Percentiles rank a stretch among this genome's conserved stretches.
Conservation (phyloP, 2,113 vertebrate species). For the Uria lomvia region DNA sequence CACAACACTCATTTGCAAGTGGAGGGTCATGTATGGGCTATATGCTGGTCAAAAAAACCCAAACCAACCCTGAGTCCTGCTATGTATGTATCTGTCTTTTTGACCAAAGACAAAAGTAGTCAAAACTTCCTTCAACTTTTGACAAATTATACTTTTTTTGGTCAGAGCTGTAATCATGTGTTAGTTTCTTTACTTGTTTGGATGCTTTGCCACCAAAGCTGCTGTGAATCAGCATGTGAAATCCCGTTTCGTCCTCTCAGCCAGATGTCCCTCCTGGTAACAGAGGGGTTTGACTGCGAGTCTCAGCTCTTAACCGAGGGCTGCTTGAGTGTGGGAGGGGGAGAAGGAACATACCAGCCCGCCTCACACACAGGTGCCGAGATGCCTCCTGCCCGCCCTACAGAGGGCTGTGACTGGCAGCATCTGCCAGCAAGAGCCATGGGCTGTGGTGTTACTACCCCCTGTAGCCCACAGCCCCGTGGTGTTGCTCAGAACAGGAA, state of each 20-base stretch:
- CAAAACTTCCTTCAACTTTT: neutral
- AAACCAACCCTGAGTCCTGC: neutral
- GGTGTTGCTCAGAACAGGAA: neutral
- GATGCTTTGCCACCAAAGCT: neutral
- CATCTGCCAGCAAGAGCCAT: neutral
- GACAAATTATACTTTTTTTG: neutral
- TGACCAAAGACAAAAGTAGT: neutral
- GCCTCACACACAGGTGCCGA: neutral
- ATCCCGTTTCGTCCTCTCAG: neutral
- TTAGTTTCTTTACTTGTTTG: neutral
- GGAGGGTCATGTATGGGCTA: neutral
- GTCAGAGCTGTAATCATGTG: neutral
- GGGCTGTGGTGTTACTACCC: neutral
- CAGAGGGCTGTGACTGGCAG: neutral
- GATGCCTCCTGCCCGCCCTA: neutral
- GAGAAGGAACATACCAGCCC: neutral
- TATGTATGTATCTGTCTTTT: neutral
- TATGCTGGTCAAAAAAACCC: neutral
- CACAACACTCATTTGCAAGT: neutral
- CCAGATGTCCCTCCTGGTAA: neutral
- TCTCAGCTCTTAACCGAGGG: neutral
- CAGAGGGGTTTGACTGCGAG: accelerated
- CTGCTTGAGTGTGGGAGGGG: neutral
- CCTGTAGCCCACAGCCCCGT: accelerated
- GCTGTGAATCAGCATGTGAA: neutral